Conservation (phyloP, 92 coral and sea anemone genomes). For the Diadumene lineata region DNA sequence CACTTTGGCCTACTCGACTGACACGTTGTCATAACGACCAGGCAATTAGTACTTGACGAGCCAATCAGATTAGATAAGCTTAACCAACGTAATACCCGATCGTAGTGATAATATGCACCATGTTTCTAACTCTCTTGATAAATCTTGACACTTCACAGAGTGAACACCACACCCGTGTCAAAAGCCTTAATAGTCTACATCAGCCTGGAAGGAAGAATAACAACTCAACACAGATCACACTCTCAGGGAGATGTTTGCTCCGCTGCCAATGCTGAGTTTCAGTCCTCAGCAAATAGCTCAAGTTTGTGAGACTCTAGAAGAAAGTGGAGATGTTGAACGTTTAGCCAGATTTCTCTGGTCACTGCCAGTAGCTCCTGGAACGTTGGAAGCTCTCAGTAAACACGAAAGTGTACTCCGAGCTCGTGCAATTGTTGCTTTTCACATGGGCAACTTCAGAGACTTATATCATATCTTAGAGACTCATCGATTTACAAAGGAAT, state of each 20-base stretch:
- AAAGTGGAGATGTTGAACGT: constrained; percentile 98
- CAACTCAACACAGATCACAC: constrained; percentile 20
- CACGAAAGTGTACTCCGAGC: constrained; percentile 99
- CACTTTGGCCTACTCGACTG: constrained; percentile 77
- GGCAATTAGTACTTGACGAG: constrained; percentile 81
- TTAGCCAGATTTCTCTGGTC: constrained; percentile 99
- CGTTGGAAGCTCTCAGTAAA: constrained; percentile 95
- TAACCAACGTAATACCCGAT: constrained; percentile 90
- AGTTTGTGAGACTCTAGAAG: constrained; percentile 98
- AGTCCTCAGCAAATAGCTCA: constrained; percentile 97
- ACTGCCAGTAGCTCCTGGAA: constrained; percentile 98
- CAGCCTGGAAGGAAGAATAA: constrained; percentile 43
- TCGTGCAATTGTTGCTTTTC: constrained; percentile 97
- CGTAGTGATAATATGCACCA: constrained; percentile 90
- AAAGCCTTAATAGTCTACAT: constrained; percentile 85
- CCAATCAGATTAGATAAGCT: constrained; percentile 88
- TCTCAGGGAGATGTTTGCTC: constrained; percentile 76
- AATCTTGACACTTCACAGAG: constrained; percentile 97
- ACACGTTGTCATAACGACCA: constrained; percentile 75
- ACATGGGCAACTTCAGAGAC: constrained; percentile 98
- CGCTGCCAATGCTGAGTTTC: constrained; percentile 94
- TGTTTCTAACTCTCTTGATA: constrained; percentile 96
- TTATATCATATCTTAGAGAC: constrained; percentile 95
- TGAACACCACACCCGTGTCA: constrained; percentile 90
- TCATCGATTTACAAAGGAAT: constrained; percentile 93